Evolutionary conservation across 2,888 invertebrate genomes (phyloP), one percentile per base, ranked within the genome.

Genomic region (Neoscelio sp.): DNA sequence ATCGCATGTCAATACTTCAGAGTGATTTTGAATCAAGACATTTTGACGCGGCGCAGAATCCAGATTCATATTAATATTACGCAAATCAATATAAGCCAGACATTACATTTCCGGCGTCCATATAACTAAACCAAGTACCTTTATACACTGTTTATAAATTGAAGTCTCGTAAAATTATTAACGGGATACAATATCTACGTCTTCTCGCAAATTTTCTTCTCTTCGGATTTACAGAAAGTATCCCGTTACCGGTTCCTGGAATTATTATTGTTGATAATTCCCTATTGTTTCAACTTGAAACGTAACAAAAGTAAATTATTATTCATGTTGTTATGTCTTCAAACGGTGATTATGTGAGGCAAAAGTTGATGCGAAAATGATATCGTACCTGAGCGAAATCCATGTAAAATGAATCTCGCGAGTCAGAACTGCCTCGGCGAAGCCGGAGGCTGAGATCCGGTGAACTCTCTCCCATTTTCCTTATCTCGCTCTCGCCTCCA

Each of bases 371-470:
- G 40, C 50, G 7, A 54, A 54, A 67, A 70, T 71, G 58, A 58
- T 42, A 35, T 18, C 26, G 38, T 87, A 90, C 90, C 89, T 92
- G 96, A 86, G 96, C 96, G 89, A 96, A 96, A 91, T 96, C 96
- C 96, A 96, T 96, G 88, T 96, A 96, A 90, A 96, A 96, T 64
- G 96, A 96, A 90, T 96, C 96, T 81, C 96, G 92, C 28, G 96
- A 96, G 91, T 96, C 96, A 89, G 96, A 96, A 30, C 96, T 96
- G 56, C 96, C 96, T 73, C 96, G 94, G 84, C 96, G 93, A 89
- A 96, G 91, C 91, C 96, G 96, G 82, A 96, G 92, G 92, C 96
- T 96, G 91, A 96, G 91, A 91, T 96, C 96, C 79, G 96, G 96
- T 74, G 96, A 96, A 90, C 96, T 96, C 92, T 96, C 96, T 92